Base-by-base conservation (phyloP, 2,113 vertebrate species). In the Galbula dea region DNA sequence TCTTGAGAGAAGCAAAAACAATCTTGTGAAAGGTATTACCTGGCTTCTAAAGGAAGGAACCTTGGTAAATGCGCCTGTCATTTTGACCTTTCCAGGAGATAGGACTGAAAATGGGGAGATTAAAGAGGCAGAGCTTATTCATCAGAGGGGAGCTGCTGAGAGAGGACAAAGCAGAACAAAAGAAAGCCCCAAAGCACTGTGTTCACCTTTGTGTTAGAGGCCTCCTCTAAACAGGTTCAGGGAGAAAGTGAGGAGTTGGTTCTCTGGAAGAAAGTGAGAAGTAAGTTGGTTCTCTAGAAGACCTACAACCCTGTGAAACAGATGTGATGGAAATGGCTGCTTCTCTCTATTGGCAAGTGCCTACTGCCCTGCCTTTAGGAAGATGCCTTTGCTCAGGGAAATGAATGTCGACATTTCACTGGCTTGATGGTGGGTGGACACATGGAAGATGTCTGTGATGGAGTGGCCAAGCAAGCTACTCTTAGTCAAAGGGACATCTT, bases 281-380 rank as follows among this genome's bases (percentile, higher is more conserved):
- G 43, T 51, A 37, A 48, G 52, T 18, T 37, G 55, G 14, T 48
- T 87, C 37, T 20, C 49, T 43, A 45, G 21, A 85, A 80, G 37
- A 69, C 29, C 15, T 36, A 6, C 12, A 19, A 24, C 57, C 16
- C 37, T 10, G 15, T n/a, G 51, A 46, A 63, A 52, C 21, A 51
- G 43, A 2, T 6, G 3, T 37, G 26, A 45, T 26, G 19, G 71
- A 27, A 59, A 27, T 0, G 0, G 10, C 63, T 83, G 16, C 54
- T 59, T 65, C 39, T 59, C 23, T 63, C 24, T 65, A n/a, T 45
- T 9, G 39, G 43, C 24, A 30, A 74, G 11, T 11, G 4, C 51
- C 51, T 19, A 7, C 45, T 18, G 16, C 12, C 51, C 13, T 77
- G 39, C 32, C 34, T 45, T 59, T 12, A 3, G 46, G 72, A n/a